phyloP scores from a whole-genome alignment of 2,888 invertebrate species.

The Plutella xylostella region DNA sequence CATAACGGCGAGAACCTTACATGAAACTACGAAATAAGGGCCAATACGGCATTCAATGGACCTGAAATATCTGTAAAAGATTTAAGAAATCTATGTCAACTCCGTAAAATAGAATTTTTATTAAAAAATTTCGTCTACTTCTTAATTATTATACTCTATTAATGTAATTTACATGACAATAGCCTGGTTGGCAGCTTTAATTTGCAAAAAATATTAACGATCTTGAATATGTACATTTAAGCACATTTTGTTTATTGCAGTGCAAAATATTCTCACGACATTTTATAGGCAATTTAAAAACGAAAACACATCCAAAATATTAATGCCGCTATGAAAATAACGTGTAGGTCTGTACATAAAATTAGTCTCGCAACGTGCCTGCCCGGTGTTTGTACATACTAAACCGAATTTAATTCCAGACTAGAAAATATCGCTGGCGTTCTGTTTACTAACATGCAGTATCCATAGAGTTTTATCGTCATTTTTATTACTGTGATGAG shows the following conservation, averaged over 20 bases:
- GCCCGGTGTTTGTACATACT: not conserved
- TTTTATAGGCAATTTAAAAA: not conserved
- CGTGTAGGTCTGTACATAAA: not conserved
- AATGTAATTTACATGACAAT: too few relatives aligned
- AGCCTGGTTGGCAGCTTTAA: too few relatives aligned
- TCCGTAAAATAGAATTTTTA: too few relatives aligned
- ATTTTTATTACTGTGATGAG: not conserved
- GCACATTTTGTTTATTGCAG: too few relatives aligned
- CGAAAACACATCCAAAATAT: not conserved
- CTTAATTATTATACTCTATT: too few relatives aligned
- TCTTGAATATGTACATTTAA: too few relatives aligned
- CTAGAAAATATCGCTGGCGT: not conserved
- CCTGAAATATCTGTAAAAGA: too few relatives aligned
- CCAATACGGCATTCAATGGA: too few relatives aligned
- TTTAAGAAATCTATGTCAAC: too few relatives aligned
- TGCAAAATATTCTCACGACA: not conserved
- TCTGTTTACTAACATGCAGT: not conserved
- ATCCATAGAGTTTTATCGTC: not conserved
- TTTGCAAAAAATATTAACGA: too few relatives aligned
- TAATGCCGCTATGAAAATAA: not conserved
- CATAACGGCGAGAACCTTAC: slow-evolving; percentile 16
- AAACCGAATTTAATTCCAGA: not conserved
- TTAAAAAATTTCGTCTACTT: too few relatives aligned
- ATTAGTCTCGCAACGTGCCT: slow-evolving; percentile 1
- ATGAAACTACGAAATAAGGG: slow-evolving; percentile 6